phyloP scores from a whole-genome alignment of 2,888 invertebrate species.

The Oscheius sp. region DNA sequence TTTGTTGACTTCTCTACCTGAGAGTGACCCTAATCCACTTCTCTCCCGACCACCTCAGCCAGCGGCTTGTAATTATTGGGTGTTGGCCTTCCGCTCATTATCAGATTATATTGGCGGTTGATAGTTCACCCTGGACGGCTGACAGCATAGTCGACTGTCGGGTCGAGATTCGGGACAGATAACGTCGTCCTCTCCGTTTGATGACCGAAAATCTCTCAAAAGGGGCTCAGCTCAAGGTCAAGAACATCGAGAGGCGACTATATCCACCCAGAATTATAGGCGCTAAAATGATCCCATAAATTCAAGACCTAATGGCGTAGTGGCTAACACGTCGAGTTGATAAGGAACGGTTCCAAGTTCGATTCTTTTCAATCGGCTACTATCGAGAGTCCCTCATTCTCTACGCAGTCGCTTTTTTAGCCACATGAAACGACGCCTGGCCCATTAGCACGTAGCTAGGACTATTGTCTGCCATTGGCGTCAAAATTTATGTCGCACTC shows the following conservation, averaged over 20 bases:
- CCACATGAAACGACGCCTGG: neutral
- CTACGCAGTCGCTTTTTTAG: too few species aligned
- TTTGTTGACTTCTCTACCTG: neutral
- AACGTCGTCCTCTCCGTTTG: too few species aligned
- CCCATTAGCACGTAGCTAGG: constrained; percentile 13
- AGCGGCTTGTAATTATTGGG: neutral
- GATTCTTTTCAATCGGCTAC: too few species aligned
- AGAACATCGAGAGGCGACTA: too few species aligned
- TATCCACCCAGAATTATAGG: too few species aligned
- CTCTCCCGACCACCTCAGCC: neutral
- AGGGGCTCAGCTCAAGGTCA: too few species aligned
- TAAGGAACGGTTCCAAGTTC: too few species aligned
- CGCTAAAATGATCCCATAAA: too few species aligned
- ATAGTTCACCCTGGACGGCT: neutral
- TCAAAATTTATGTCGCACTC: constrained; percentile 15
- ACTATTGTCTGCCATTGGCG: constrained; percentile 5
- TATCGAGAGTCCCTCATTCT: too few species aligned
- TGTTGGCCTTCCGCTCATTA: neutral
- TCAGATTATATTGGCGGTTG: constrained; percentile 14
- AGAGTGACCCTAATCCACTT: constrained; percentile 2
- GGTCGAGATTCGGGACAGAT: constrained; percentile 2
- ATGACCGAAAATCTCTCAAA: too few species aligned
- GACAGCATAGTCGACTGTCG: constrained; percentile 2
- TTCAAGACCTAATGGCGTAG: too few species aligned
- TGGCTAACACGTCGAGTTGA: too few species aligned